These are phyloP conservation scores for Thaumetopoea pityocampa DNA, from an alignment of 1,140 invertebrate genomes.

Conservation along the genomic window DNA sequence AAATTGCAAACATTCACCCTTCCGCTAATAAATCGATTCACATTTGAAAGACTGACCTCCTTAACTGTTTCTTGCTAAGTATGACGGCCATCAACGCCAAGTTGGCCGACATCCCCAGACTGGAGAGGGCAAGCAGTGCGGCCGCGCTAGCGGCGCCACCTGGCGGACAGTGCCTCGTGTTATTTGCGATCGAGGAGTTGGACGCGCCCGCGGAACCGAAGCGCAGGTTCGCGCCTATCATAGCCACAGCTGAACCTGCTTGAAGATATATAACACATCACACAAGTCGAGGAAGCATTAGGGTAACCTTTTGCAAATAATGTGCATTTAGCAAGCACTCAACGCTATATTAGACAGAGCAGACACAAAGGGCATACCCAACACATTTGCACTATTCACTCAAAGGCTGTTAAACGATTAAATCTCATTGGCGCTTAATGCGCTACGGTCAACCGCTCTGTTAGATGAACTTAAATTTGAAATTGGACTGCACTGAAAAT, in stretches of 20 bases:
- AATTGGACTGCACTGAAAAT: too few relatives aligned
- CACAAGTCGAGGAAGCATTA: conserved; percentile 4
- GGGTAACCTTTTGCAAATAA: conserved; percentile 14
- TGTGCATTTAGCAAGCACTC: conserved; percentile 1
- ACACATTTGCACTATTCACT: too few relatives aligned
- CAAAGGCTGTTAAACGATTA: too few relatives aligned
- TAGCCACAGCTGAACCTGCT: conserved; percentile 81
- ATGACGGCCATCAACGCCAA: conserved; percentile 88
- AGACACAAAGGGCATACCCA: too few relatives aligned
- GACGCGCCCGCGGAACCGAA: conserved; percentile 81
- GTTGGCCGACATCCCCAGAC: conserved; percentile 89
- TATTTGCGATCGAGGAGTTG: conserved; percentile 81
- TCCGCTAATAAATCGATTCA: neutral
- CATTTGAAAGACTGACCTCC: conserved; percentile 76
- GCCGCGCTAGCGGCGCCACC: conserved; percentile 87
- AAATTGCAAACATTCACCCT: too few relatives aligned
- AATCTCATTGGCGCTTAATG: too few relatives aligned
- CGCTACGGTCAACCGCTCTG: too few relatives aligned
- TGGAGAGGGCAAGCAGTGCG: conserved; percentile 85
- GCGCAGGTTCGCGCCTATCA: conserved; percentile 86
- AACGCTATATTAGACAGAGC: too few relatives aligned
- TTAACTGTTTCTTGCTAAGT: conserved; percentile 82
- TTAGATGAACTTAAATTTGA: too few relatives aligned
- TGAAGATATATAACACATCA: conserved; percentile 11
- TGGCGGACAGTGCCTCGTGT: conserved; percentile 85